Evolutionary conservation across 2,797 vertebrate genomes (phyloP), one percentile per base, ranked within the genome.

Genomic region (Eulemur albifrons): DNA sequence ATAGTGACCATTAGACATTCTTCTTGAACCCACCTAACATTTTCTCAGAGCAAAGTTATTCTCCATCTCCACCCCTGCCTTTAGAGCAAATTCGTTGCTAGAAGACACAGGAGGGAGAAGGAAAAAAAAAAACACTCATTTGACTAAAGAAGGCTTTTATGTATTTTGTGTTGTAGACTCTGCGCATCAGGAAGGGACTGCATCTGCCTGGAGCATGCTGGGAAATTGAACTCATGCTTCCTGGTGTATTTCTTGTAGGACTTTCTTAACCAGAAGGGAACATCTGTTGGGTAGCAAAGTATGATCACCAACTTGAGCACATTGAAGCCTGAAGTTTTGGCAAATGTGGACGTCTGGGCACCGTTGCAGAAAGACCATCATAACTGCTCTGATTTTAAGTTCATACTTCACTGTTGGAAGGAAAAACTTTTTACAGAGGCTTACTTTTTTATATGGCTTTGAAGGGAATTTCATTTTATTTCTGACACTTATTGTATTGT

Each of bases 401-500:
- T 90, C 73, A 88, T 61, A 72, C 72, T 96, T 97, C 94, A 96
- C 97, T 96, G 85, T 40, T 94, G 90, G 95, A 81, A 97, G 96
- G 83, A 93, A 97, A 96, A 97, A 96, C 61, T 3, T 12, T 97
- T 92, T 92, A 95, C 86, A 97, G 85, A 97, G 94, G 77, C 83
- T 57, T 90, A 70, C 82, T 92, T 88, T 96, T 54, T 90, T 76
- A 96, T 97, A 88, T 93, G 88, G 92, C 95, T 88, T 95, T 76
- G 92, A 97, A 95, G 96, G 93, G 96, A 98, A 93, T 97, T 97
- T 88, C 87, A 23, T 94, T 96, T 98, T 98, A 97, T 96, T 98
- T 97, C 94, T 98, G 98, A 97, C 98, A 95, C 94, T 97, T 98
- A 94, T 59, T 95, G 48, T 67, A 95, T 94, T 98, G 92, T 97